Evolutionary conservation across 2,888 invertebrate species (phyloP), one percentile per base, ranked within the genome.

Genomic region (Euplexia lucipara): DNA sequence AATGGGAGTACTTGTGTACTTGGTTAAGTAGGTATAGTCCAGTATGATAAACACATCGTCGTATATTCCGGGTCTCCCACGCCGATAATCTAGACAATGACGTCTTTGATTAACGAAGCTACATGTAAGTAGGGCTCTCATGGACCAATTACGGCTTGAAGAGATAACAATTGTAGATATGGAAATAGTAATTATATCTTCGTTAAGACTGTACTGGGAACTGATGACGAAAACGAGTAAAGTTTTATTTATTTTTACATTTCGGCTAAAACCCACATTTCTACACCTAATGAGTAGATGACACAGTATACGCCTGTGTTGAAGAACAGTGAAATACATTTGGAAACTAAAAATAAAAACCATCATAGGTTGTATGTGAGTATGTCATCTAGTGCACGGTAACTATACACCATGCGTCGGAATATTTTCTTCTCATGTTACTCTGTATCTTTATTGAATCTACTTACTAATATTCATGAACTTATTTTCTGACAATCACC

Each of bases 11-110:
- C 20, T 22, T 37, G 32, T 8, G 26, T 26, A 26, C 60, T 56
- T 54, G 20, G 20, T 35, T 51, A 18, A 48, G 54, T 59, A 65
- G 49, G 52, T 64, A 69, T 59, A 59, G 68, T 59, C 54, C 49
- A 37, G 62, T 60, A 77, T 75, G 63, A 76, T 76, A 78, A 71
- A 74, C 65, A 75, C 70, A 62, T 70, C 77, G 67, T 74, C 70
- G 73, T 78, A 83, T 85, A 88, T 85, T 86, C 86, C 85, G 87
- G 86, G 87, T 88, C 90, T 90, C 89, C 89, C 90, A 90, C 90
- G 89, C 87, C 74, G 81, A 86, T 89, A 89, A 76, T 79, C 77
- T 78, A 83, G 80, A 90, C 91, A 91, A 91, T 88, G 85, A 84
- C 80, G 85, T 82, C 89, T 88, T 89, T 89, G 67, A 80, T 71